Percentiles rank a stretch among this genome's conserved stretches.
Conservation (phyloP, 2,797 vertebrate species). For the Sebastes kiyomatsui region DNA sequence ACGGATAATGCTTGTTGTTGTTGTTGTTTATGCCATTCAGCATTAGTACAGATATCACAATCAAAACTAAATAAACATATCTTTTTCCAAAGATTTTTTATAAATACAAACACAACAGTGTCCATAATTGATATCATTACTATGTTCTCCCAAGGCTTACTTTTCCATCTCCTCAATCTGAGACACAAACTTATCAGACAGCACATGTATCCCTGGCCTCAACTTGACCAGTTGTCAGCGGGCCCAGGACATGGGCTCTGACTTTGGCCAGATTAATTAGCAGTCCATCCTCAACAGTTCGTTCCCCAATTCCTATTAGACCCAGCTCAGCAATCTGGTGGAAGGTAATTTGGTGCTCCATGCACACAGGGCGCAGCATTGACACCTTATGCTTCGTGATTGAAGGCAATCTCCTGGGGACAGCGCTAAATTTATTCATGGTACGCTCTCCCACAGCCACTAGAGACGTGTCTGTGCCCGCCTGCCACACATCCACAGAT, state of each 20-base stretch:
- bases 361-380: constrained; percentile 77
- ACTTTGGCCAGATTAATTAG: constrained; percentile 80
- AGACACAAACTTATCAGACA: constrained; percentile 22
- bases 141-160: neutral
- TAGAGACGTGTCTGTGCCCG: constrained; percentile 75
- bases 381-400: constrained; percentile 86
- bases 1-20: neutral
- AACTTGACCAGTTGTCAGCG: constrained; percentile 57
- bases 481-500: constrained; percentile 74
- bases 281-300: constrained; percentile 66
- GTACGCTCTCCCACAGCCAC: constrained; percentile 78
- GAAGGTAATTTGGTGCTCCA: constrained; percentile 82
- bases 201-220: constrained; percentile 34
- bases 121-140: neutral
- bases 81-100: neutral
- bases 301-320: constrained; percentile 75
- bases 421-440: constrained; percentile 84
- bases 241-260: constrained; percentile 70
- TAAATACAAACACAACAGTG: neutral
- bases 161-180: neutral
- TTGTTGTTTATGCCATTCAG: constrained; percentile 10
- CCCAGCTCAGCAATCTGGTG: constrained; percentile 78
- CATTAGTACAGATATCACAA: neutral
- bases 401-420: constrained; percentile 86
- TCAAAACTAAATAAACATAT: neutral